Evolutionary conservation across 1,140 invertebrate species (phyloP).

Genomic region (Portunus trituberculatus): DNA sequence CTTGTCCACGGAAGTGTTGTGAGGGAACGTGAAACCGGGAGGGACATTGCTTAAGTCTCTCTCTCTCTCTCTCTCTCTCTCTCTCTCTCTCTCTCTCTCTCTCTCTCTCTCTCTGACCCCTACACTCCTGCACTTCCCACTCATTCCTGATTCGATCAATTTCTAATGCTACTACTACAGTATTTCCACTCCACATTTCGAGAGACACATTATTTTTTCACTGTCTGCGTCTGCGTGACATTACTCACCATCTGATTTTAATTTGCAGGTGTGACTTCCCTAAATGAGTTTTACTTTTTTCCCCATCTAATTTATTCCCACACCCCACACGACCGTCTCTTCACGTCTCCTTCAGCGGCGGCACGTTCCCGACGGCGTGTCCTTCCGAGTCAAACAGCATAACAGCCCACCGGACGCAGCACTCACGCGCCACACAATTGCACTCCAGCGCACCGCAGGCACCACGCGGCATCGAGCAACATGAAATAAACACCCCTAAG

Average conservation of each 20-base stretch:
- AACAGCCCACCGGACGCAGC: background rate
- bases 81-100: background rate
- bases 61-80: background rate
- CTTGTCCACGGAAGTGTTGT: background rate
- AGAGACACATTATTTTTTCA: background rate
- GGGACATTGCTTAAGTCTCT: background rate
- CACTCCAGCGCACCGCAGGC: background rate
- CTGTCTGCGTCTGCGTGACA: background rate
- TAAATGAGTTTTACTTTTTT: background rate
- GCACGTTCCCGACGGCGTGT: too few relatives aligned
- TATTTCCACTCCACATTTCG: background rate
- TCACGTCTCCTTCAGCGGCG: background rate
- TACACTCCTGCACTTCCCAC: too few relatives aligned
- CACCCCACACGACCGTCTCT: background rate
- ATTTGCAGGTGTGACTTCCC: slow-evolving; percentile 21
- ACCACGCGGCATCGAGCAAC: background rate
- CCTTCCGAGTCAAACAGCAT: background rate
- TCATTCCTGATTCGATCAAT: background rate
- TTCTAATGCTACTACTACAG: background rate
- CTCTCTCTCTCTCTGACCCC: too few relatives aligned
- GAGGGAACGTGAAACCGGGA: background rate
- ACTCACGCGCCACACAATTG: background rate
- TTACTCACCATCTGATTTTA: background rate
- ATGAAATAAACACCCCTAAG: slow-evolving; percentile 2
- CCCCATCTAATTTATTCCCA: background rate